Percentiles rank a stretch among this genome's conserved stretches.
These are phyloP conservation scores for Patiria pectinifera DNA, from an alignment of 53 echinoderm and acorn worm genomes.

Conservation along the genomic window DNA sequence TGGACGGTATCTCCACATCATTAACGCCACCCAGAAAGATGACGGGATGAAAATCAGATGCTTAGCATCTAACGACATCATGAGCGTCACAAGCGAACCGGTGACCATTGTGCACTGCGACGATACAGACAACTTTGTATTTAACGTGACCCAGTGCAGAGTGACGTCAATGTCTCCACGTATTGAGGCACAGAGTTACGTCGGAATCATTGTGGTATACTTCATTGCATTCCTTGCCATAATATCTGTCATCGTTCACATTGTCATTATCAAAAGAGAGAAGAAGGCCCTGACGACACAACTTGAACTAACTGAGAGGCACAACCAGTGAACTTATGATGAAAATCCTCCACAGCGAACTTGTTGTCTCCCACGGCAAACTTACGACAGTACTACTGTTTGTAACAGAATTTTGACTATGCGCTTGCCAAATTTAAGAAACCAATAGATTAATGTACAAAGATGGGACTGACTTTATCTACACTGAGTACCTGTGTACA, in stretches of 20 bases:
- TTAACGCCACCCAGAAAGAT: constrained; percentile 7
- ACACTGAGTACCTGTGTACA: too few species aligned
- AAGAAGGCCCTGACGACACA: background rate
- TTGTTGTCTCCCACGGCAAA: background rate
- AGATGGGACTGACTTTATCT: too few species aligned
- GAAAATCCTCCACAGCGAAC: background rate
- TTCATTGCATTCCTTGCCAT: constrained; percentile 16
- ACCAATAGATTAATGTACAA: too few species aligned
- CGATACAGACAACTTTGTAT: background rate
- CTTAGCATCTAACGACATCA: constrained; percentile 7
- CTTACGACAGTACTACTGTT: background rate
- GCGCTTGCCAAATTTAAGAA: too few species aligned
- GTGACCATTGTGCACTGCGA: constrained; percentile 27
- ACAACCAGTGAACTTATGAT: background rate
- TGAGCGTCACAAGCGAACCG: constrained; percentile 31
- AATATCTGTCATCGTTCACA: constrained; percentile 22
- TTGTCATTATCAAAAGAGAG: background rate
- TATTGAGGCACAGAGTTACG: background rate
- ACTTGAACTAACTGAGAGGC: constrained; percentile 6
- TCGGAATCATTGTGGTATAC: background rate
- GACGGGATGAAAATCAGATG: constrained; percentile 16
- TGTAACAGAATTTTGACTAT: too few species aligned
- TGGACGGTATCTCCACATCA: constrained; percentile 24
- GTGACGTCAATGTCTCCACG: background rate
- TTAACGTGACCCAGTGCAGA: constrained; percentile 6